Evolutionary conservation across 1,140 invertebrate species (phyloP), one percentile per base, ranked within the genome.

Genomic region (Drosophila rufa): DNA sequence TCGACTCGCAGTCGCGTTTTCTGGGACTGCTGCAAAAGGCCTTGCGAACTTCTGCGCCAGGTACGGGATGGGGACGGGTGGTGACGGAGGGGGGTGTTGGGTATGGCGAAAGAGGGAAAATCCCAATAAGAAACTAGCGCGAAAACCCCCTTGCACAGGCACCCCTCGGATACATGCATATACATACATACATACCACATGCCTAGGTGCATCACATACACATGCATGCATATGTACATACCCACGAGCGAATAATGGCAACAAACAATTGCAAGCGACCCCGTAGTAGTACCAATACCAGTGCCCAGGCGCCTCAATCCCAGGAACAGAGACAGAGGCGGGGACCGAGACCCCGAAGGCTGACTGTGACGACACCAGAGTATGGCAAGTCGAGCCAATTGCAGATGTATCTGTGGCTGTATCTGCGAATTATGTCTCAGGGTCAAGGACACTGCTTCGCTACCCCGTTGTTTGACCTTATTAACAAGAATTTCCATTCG

Each of bases 11-110:
- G 59, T 53, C 36, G 75, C 64, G 60, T 58, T 79, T 51, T 68
- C 67, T 69, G 65, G 65, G 81, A 85, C 78, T 80, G 84, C 59
- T 74, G 53, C 53, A 79, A 64, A 79, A 79, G 76, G 85, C 85
- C 84, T 79, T 71, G 75, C 40, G 42, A 57, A 47, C 58, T 68
- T 83, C 82, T 89, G 84, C 84, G 84, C 80, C 84, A 87, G 84
- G 84, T 87, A 87, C 57, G 19, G 42, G 42, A 45, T 27, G 33
- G 57, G 30, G 33, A 25, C 22, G 55, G 53, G 53, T 53, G 4
- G 12, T 33, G 46, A 36, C 3, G 61, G 27, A 36, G 45, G 36
- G 45, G 36, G 11, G n/a, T 36, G 42, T 43, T 25, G 56, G 46
- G 64, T 30, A 61, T 71, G 53, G 53, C 33, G 53, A 36, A 56